Evolutionary conservation across 1,140 invertebrate species (phyloP), one percentile per base, ranked within the genome.

Genomic region (Drosophila azteca): DNA sequence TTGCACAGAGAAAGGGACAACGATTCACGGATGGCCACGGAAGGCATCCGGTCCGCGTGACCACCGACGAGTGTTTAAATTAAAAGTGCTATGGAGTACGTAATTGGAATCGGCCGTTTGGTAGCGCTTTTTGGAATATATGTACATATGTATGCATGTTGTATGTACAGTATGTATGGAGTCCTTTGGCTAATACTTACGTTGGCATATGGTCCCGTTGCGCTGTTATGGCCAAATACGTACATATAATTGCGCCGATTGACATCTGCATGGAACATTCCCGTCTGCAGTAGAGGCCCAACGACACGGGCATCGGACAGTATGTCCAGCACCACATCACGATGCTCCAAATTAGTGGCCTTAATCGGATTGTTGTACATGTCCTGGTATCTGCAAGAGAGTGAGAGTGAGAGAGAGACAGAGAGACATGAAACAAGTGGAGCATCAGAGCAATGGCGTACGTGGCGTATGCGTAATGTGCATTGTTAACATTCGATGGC

Each of bases 181-280:
- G 11, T 39, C 60, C 50, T 67, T 70, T 63, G 73, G 69, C 50
- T 65, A 54, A 51, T 89, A 93, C 94, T 94, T 92, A 96, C 95
- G 74, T 93, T 92, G 17, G 94, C 93, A 89, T 95, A 95, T 50
- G 96, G 94, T 54, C 95, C 96, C 46, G 95, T 94, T 62, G 94
- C 93, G 3, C 95, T 96, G 62, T 96, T 96, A 83, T 99, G 96
- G 44, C 95, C 94, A 89, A 97, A 98, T 24, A 98, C 95, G 90
- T 97, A 98, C 94, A 98, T 97, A 91, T 96, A 98, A 53, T 95
- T 95, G 73, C 95, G 94, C 1, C 94, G 93, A 92, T 96, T 96
- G n/a, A 94, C 93, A 67, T 93, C 93, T 7, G 95, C 94, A 89
- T 96, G 95, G 87, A 95, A 95, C 90, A 95, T 93, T n/a, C 94